A percentile compares a stretch with the other conserved stretches of the same genome.
These are phyloP conservation scores for Hypotaenidia philippensis DNA, from an alignment of 2,797 vertebrate species.

Conservation along the genomic window DNA sequence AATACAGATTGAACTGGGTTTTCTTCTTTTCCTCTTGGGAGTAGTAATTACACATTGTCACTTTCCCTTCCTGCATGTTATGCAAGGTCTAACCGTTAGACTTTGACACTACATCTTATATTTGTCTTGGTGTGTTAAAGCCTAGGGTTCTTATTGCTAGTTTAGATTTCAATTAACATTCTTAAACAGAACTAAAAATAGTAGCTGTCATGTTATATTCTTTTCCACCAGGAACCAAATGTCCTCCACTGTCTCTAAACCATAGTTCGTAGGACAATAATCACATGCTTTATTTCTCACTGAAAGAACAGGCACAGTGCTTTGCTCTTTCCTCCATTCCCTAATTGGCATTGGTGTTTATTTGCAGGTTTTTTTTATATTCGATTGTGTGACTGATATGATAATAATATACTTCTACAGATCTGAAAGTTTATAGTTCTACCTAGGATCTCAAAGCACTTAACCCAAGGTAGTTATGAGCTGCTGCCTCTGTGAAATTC, in stretches of 20 bases:
- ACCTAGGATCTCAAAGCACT: constrained; percentile 36
- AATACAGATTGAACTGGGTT: neutral
- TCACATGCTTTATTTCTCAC: constrained; percentile 1
- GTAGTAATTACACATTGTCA: constrained; percentile 14
- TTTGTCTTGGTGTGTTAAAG: constrained; percentile 4
- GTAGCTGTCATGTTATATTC: constrained; percentile 24
- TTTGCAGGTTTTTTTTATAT: neutral
- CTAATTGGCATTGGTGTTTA: constrained; percentile 45
- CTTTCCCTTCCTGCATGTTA: neutral
- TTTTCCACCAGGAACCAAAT: constrained; percentile 30
- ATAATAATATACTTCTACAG: constrained; percentile 13
- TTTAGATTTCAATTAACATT: constrained; percentile 61
- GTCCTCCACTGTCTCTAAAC: constrained; percentile 34
- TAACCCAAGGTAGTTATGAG: constrained; percentile 8
- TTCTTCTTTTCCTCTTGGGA: constrained; percentile 4
- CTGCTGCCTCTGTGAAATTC: constrained; percentile 11
- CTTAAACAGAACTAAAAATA: constrained; percentile 51
- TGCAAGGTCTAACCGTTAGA: neutral
- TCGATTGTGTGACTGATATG: constrained; percentile 4
- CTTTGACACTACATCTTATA: neutral
- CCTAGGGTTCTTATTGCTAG: neutral
- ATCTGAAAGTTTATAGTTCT: constrained; percentile 26
- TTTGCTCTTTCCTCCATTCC: constrained; percentile 19
- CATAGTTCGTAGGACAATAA: neutral
- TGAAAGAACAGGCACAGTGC: constrained; percentile 18